Base-by-base conservation (phyloP, 2,888 invertebrate genomes). In the Petrolisthes manimaculis region DNA sequence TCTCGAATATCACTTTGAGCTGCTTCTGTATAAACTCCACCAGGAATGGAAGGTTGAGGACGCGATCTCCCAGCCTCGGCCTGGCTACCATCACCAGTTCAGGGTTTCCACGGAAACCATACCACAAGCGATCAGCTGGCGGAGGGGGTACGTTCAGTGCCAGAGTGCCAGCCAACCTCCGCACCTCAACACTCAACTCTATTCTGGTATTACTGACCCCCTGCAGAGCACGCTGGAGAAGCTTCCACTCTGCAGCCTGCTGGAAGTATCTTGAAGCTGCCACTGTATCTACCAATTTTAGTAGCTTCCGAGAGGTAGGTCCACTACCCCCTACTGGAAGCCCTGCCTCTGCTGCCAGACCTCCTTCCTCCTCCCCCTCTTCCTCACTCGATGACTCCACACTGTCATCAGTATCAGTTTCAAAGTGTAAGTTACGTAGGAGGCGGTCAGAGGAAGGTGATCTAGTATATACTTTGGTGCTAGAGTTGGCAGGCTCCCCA, bases 11-110 rank as follows among this genome's bases (percentile, higher is more conserved):
- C 91, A 92, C 91, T 90, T 91, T 94, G 84, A 97, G 94, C 92
- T 96, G 97, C 92, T 96, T 96, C 92, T 97, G 97, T 91, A 98
- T 97, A 96, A 97, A 97, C 92, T 96, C 96, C 84, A 96, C 96
- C 90, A 98, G 95, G 92, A 96, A 96, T 18, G 95, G 95, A 92
- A 97, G 95, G 91, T 95, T 96, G 5, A 98, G 95, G 81, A 96
- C 95, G 82, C 96, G 94, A 91, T 97, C 97, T 54, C 98, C 98
- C n/a, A 98, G 95, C 74, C 96, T 96, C 0, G 98, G 98, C 90
- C 96, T 95, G 12, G 97, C 97, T 69, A 95, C 95, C 81, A 98
- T 93, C 91, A 95, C 94, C 86, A 98, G 93, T 90, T 95, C 95
- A 0, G 97, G 98, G 91, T 96, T 95, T 0, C 95, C 95, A 88